phyloP scores from a whole-genome alignment of 2,888 invertebrate genomes.

The Microplitis deprimator region DNA sequence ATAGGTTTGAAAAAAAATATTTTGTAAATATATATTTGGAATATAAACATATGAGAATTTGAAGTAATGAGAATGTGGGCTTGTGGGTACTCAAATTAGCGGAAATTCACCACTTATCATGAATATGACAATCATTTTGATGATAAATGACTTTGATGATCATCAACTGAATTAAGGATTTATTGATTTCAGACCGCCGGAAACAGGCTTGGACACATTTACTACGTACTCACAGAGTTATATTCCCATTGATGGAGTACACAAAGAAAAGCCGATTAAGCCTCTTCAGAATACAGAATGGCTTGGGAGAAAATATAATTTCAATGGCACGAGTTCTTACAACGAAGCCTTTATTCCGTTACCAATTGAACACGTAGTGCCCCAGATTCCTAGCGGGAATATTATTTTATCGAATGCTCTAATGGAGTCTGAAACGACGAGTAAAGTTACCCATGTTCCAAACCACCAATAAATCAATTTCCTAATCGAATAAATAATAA shows the following conservation, averaged over 20 bases:
- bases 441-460: conserved; percentile 57
- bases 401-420: conserved; percentile 57
- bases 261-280: conserved; percentile 50
- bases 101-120: too few species aligned
- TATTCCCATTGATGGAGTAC: conserved; percentile 44
- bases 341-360: conserved; percentile 61
- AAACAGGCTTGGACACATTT: conserved; percentile 58
- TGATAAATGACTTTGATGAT: too few species aligned
- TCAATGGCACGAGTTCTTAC: conserved; percentile 53
- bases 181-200: too few species aligned
- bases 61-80: too few species aligned
- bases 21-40: too few species aligned
- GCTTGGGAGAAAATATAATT: conserved; percentile 31
- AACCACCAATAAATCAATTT: conserved; percentile 22
- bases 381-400: conserved; percentile 57
- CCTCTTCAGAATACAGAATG: conserved; percentile 35
- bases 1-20: too few species aligned
- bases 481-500: conserved; percentile 12
- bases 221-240: conserved; percentile 68
- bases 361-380: conserved; percentile 43
- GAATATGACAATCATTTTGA: too few species aligned
- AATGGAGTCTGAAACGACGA: conserved; percentile 66
- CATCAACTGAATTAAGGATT: too few species aligned
- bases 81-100: too few species aligned
- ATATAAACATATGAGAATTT: too few species aligned